Evolutionary conservation across 2,797 vertebrate species (phyloP), one percentile per base, ranked within the genome.

Genomic region (Sorex maritimensis): DNA sequence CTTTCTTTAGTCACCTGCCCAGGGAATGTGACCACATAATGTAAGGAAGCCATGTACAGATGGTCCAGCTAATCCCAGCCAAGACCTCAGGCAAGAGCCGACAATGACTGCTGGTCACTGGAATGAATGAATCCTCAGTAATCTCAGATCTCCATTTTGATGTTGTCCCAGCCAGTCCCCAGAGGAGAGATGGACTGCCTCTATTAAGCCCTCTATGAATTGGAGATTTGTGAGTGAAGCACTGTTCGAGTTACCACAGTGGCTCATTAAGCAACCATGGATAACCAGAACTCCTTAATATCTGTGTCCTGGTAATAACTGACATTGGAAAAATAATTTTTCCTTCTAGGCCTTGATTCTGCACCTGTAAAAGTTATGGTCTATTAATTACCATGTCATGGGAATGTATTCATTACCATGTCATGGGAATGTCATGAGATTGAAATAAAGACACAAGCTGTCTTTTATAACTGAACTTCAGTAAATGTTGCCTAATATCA

Each of bases 401-500:
- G 34, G 34, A 34, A 34, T 34, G 67, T 75, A 77, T 55, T 49
- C 17, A 44, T 44, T 44, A 44, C 41, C 7, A 44, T 44, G 17
- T 69, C 88, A 61, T 26, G 55, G 63, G 44, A 81, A 82, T 78
- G n/a, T 67, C 71, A 28, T 82, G 71, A 78, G 46, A 73, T 86
- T 92, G 86, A 88, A 82, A 61, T 44, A 44, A 61, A 90, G 72
- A 67, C 44, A 65, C 1, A 2, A 83, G 15, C 19, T 63, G 68
- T 52, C 81, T 88, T 52, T 79, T 74, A 86, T 85, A 91, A 75
- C 41, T 10, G n/a, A 19, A 80, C 28, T 46, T 78, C 58, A 77
- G 49, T 73, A 93, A 91, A 82, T 79, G 28, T n/a, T 83, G 90
- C n/a, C 19, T 81, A 84, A 19, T 74, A 81, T 73, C 86, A 88